Evolutionary conservation across 2,797 vertebrate species (phyloP).

Genomic region (Coluber constrictor): DNA sequence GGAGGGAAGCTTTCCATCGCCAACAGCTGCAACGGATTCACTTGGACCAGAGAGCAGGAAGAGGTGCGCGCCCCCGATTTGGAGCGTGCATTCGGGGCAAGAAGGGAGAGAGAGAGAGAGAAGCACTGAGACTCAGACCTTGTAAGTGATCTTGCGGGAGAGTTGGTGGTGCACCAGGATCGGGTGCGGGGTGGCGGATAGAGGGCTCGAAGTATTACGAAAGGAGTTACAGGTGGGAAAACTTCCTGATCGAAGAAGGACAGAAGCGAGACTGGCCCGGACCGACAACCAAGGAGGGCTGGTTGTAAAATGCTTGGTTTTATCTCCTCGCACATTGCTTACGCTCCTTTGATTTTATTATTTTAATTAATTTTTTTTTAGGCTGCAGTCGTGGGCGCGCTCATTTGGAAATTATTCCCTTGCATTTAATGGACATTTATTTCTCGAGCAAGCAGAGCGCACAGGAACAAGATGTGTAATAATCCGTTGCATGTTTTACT

Average conservation of each 20-base stretch:
- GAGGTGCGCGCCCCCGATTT: neutral
- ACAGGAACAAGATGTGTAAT: neutral
- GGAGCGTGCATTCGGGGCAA: neutral
- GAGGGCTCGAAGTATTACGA: too few species aligned
- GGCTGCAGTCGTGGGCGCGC: neutral
- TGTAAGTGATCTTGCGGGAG: neutral
- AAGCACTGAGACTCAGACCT: neutral
- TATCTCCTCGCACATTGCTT: too few species aligned
- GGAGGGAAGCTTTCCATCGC: neutral
- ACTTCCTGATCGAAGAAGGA: neutral
- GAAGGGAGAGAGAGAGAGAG: neutral
- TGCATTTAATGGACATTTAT: neutral
- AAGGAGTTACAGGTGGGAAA: neutral
- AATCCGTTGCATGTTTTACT: neutral
- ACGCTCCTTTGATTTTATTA: neutral
- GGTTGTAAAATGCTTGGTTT: neutral
- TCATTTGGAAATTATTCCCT: neutral
- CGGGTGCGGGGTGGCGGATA: neutral
- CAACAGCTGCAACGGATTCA: neutral
- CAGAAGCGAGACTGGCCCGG: too few species aligned
- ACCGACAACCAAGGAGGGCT: neutral
- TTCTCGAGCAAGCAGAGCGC: neutral
- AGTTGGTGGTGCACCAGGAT: neutral
- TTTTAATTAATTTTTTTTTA: neutral
- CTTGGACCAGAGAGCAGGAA: neutral